Base-by-base conservation (phyloP, 2,113 vertebrate genomes). In the Nibea albiflora region DNA sequence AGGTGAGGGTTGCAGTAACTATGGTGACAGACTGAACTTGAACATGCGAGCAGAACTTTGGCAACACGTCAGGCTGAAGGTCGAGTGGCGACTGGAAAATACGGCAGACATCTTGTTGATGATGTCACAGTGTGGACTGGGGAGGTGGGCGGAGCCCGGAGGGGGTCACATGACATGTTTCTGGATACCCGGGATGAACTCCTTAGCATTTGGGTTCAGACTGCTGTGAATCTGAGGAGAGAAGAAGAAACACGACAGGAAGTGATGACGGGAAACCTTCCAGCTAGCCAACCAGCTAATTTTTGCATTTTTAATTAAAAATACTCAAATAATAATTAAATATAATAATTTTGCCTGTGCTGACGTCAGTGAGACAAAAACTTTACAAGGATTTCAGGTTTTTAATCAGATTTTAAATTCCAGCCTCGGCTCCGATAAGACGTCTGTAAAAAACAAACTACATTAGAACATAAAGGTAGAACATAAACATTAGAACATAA, bases 181-280 rank as follows among this genome's bases (percentile, higher is more conserved):
- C 94, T 91, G 81, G 83, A 97, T 96, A 73, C 97, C 97, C 76
- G 97, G 97, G 91, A 97, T 96, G 95, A 98, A 98, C 92, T 98
- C 97, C 95, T 97, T 97, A 92, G 97, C 97, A 58, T 98, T 97
- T 89, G 97, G 97, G 93, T 98, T 98, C 93, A 98, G 96, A 71
- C 96, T 97, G 95, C 97, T 97, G 95, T 95, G 96, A 76, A 96
- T 92, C 97, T 97, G 17, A 4, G 89, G 64, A 72, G 84, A 46
- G 52, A 14, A 52, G 64, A 20, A 44, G 42, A 44, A 44, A 11
- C 31, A 35, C 31, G 31, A 35, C 31, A 35, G 31, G 31, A 35
- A 35, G 31, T 35, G 31, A 35, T 6, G 31, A 7, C 31, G 7
- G 31, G 31, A 35, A 35, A 35, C 31, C 31, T 35, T 35, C 5